Conservation (phyloP, 2,113 vertebrate species). For the Myodes glareolus region DNA sequence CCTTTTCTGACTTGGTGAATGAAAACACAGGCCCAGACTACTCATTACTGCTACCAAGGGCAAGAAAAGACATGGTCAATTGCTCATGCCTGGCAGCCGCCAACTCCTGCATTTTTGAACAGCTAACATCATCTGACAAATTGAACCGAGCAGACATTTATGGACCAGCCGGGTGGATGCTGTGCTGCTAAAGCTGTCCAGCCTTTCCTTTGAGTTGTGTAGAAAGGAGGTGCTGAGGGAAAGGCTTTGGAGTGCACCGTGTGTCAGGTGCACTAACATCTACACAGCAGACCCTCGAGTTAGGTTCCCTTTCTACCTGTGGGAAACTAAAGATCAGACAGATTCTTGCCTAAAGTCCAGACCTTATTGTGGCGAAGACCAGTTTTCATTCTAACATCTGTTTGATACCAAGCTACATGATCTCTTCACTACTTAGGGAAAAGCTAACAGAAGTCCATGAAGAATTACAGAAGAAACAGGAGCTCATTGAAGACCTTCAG, state of each 20-base stretch:
- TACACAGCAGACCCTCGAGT: not conserved
- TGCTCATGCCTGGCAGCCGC: not conserved
- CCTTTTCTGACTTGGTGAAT: slow-evolving; percentile 48
- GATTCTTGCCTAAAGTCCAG: not conserved
- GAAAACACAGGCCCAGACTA: not conserved
- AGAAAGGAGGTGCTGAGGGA: not conserved
- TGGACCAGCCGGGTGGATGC: not conserved
- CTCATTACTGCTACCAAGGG: not conserved
- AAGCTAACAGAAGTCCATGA: slow-evolving; percentile 96
- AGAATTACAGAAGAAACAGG: slow-evolving; percentile 97
- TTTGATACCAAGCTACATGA: slow-evolving; percentile 47
- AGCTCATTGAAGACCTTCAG: slow-evolving; percentile 95
- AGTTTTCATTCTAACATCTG: slow-evolving; percentile 45
- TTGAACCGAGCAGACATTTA: slow-evolving; percentile 5
- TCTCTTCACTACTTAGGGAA: slow-evolving; percentile 88
- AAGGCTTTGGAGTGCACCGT: not conserved
- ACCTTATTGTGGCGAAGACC: not conserved
- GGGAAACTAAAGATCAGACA: not conserved
- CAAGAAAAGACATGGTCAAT: not conserved
- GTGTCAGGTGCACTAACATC: not conserved
- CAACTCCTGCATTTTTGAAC: not conserved
- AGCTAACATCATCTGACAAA: not conserved
- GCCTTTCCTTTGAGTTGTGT: not conserved
- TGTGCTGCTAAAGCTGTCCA: not conserved
- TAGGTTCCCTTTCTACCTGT: slow-evolving; percentile 19